Base-by-base conservation (phyloP, 92 coral and sea anemone genomes). In the Zoanthus sociatus region DNA sequence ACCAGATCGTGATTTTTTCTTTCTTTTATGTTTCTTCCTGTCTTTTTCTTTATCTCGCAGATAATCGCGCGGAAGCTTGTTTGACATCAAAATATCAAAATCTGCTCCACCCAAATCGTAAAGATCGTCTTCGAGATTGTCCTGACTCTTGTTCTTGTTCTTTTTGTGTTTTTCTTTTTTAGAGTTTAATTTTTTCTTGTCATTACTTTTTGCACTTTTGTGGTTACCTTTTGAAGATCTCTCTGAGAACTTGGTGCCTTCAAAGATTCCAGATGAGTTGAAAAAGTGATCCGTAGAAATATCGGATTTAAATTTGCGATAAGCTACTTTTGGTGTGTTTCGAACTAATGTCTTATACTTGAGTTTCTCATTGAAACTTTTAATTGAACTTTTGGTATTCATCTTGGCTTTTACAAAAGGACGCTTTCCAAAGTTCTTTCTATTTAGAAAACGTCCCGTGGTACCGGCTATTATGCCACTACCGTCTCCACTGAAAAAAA, bases 41-140 rank as follows among this genome's bases (percentile, higher is more conserved):
- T 83, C 78, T 56, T 88, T 64, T 31, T 15, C 68, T 54, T 82
- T 74, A 45, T 78, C 88, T 3, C 91, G 85, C 51, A 82, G 64
- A 63, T 88, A 87, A 30, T 89, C 90, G 67, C 87, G 98, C 16
- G 98, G 98, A 51, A 95, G 93, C 46, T 95, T 95, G 45, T 95
- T 95, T 1, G 98, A 91, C 96, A 95, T 95, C 88, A 92, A 85
- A 56, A 95, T 95, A 69, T 95, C 98, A 81, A 95, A 95, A 87
- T 95, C 98, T 17, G 98, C 94, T 48, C 94, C 98, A 61, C 98
- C 98, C 15, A 95, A 83, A 82, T 95, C 98, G 21, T 93, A 95
- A 55, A 92, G 67, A 44, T 94, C 90, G 6, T 64, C 85, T 18
- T 81, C 85, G 48, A 81, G 73, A 17, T 37, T 14, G 4, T 30